These are phyloP conservation scores for Balaenoptera acutorostrata DNA, from an alignment of 2,113 vertebrate genomes.

Conservation along the genomic window DNA sequence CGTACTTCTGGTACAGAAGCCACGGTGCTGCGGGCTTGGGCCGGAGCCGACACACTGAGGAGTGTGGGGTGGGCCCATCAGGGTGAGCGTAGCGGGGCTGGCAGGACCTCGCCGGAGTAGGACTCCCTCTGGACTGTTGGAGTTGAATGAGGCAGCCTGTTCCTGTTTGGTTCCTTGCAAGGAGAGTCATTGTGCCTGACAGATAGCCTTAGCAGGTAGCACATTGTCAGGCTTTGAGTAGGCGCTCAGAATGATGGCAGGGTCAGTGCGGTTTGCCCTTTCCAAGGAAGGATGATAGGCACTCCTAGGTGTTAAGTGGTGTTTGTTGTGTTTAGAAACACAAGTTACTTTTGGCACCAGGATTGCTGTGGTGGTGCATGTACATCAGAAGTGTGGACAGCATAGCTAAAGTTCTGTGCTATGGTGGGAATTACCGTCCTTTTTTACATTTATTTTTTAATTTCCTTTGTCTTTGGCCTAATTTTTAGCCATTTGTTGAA, in stretches of 20 bases:
- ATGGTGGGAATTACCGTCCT: not conserved
- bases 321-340: not conserved
- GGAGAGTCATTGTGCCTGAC: not conserved
- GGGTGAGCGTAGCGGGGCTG: accelerated
- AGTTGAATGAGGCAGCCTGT: not conserved
- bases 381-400: not conserved
- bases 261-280: not conserved
- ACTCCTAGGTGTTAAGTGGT: not conserved
- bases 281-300: not conserved
- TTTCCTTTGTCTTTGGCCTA: not conserved
- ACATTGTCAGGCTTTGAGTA: not conserved
- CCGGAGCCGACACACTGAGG: not conserved
- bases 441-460: not conserved
- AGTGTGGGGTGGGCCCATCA: accelerated
- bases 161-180: not conserved
- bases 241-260: not conserved
- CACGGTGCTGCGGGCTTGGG: accelerated
- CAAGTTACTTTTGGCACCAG: not conserved
- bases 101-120: too few species aligned
- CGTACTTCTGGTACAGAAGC: not conserved
- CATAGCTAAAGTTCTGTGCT: not conserved
- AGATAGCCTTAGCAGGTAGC: too few species aligned
- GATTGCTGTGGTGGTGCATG: not conserved
- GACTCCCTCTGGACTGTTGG: not conserved
- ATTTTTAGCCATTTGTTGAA: not conserved